Evolutionary conservation across 2,888 invertebrate species (phyloP), one percentile per base, ranked within the genome.

Genomic region (Slavum lentiscoides): DNA sequence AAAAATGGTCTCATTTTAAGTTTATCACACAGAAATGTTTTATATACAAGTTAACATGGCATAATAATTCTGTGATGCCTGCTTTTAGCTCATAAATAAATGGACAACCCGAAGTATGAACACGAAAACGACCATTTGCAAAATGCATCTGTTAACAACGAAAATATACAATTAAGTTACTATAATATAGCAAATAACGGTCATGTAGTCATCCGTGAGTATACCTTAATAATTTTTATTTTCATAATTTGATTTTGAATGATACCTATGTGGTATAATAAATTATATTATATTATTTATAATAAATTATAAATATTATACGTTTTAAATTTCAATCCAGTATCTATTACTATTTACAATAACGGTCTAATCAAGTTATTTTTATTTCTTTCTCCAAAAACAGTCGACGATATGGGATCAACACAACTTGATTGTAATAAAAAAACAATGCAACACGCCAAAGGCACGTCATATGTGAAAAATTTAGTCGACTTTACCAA

Each of bases 71-170:
- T 15, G 49, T 1, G 13, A 49, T 13, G 9, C 3, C 2, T 49
- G 49, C 15, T 49, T 49, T 11, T 49, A 49, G 49, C 13, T 49
- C 8, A 15, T 49, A 49, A 49, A 49, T 49, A 49, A 49, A 77
- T 77, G 77, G 77, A 77, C 53, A 77, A 77, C 30, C 62, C 55
- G n/a, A 37, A 37, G 8, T 77, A 37, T 37, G 17, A 53, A 62
- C n/a, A 77, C 13, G 77, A 77, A 17, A 62, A 70, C 19, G 39
- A 58, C 11, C 1, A 23, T 66, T 21, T 37, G 15, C 55, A 39
- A 21, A 55, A 21, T 64, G 1, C 55, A 37, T 15, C 17, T 1
- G 37, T 64, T 37, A 55, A n/a, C 74, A 21, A 37, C 17, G 43
- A 9, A 43, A 55, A 74, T 37, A 1, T 9, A 37, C 74, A 64